These are phyloP conservation scores for Phytoseiulus persimilis DNA, from an alignment of 2,888 invertebrate species.

Conservation along the genomic window DNA sequence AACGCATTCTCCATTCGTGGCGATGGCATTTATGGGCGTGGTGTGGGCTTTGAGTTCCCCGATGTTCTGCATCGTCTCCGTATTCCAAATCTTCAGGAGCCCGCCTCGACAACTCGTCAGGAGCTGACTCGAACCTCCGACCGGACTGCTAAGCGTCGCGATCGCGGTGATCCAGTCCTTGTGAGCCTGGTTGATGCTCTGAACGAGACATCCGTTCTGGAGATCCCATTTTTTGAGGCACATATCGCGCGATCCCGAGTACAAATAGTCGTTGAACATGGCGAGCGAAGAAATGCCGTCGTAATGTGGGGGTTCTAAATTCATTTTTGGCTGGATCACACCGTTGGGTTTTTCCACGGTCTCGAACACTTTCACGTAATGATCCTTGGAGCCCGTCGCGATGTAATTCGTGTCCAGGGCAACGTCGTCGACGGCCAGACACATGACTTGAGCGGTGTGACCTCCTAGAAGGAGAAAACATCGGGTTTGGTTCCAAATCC, in stretches of 20 bases:
- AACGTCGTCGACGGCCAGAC: conserved; percentile 60
- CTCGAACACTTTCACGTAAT: conserved; percentile 64
- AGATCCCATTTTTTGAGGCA: conserved; percentile 78
- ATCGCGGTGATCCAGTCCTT: conserved; percentile 77
- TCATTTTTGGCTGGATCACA: conserved; percentile 58
- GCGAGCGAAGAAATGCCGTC: conserved; percentile 76
- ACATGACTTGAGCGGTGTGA: conserved; percentile 76
- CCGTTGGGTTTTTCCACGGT: conserved; percentile 52
- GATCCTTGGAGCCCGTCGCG: conserved; percentile 76
- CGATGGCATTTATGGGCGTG: conserved; percentile 62
- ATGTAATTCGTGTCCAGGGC: conserved; percentile 59
- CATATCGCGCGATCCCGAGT: conserved; percentile 74
- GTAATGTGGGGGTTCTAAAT: conserved; percentile 75
- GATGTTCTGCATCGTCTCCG: conserved; percentile 59
- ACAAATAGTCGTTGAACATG: conserved; percentile 60
- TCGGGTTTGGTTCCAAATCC: no score
- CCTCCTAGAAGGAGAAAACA: no score
- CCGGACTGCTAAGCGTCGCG: conserved; percentile 56
- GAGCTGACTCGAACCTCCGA: conserved; percentile 52
- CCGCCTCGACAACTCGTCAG: conserved; percentile 70
- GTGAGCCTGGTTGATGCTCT: conserved; percentile 69
- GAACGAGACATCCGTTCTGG: conserved; percentile 49
- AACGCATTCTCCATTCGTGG: conserved; percentile 59
- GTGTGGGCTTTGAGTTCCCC: conserved; percentile 63
- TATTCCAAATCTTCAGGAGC: conserved; percentile 66